phyloP scores from a whole-genome alignment of 2,113 vertebrate species.

The Corythornis vintsioides region DNA sequence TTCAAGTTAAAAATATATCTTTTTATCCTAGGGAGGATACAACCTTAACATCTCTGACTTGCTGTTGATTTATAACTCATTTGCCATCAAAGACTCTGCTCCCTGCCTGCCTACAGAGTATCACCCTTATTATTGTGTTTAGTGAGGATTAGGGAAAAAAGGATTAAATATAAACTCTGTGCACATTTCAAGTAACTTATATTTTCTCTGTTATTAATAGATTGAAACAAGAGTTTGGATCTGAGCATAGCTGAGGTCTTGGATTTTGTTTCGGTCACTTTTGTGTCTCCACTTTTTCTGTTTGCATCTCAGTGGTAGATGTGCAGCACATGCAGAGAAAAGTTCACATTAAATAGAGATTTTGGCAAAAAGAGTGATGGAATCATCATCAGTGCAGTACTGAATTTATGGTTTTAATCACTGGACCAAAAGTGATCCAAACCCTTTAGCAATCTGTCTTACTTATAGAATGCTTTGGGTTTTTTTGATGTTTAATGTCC shows the following conservation, averaged over 20 bases:
- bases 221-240: background rate
- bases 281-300: background rate
- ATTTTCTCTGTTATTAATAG: background rate
- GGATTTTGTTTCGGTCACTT: background rate
- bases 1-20: background rate
- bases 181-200: background rate
- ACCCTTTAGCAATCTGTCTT: background rate
- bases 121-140: background rate
- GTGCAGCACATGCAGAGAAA: background rate
- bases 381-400: background rate
- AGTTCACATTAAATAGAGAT: background rate
- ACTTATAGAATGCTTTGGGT: accelerated
- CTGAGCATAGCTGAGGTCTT: background rate
- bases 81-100: background rate
- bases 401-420: constrained; percentile 29
- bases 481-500: background rate
- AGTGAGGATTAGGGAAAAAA: background rate
- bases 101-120: background rate
- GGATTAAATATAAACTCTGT: background rate
- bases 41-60: background rate
- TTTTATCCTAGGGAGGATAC: constrained; percentile 8
- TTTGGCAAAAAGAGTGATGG: background rate
- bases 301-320: background rate
- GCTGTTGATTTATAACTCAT: background rate
- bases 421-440: background rate